Evolutionary conservation across 2,113 vertebrate species (phyloP).

Genomic region (Tupaia chinensis): DNA sequence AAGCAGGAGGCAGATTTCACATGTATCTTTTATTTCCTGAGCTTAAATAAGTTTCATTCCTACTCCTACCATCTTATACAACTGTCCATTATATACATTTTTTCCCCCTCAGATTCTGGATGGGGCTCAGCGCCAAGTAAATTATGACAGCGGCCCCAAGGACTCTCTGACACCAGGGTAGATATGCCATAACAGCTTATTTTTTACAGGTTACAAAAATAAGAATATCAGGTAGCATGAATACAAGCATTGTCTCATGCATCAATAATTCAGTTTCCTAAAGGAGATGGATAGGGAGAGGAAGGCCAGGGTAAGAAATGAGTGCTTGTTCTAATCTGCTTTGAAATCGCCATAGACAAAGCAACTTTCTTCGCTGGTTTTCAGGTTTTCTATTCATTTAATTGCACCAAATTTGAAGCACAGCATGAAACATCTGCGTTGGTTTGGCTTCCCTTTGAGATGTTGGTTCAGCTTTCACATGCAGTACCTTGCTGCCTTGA

Average conservation of each 20-base stretch:
- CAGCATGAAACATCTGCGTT: constrained; percentile 58
- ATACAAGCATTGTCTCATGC: not conserved
- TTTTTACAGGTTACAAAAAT: constrained; percentile 49
- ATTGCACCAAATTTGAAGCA: constrained; percentile 14
- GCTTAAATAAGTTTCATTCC: not conserved
- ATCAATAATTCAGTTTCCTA: constrained; percentile 22
- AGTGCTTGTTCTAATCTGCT: constrained; percentile 23
- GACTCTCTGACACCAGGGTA: not conserved
- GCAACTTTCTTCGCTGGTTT: constrained; percentile 1
- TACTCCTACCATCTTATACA: not conserved
- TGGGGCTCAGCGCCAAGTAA: not conserved
- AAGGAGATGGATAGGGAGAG: not conserved
- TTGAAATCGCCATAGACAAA: constrained; percentile 1
- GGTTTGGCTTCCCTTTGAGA: constrained; percentile 36
- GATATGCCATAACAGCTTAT: not conserved
- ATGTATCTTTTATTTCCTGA: not conserved
- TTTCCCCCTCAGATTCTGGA: not conserved
- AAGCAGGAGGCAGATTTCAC: not conserved
- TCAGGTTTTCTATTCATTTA: constrained; percentile 24
- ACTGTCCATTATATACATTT: not conserved
- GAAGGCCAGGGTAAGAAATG: not conserved
- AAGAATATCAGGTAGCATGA: constrained; percentile 19
- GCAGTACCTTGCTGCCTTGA: constrained; percentile 61
- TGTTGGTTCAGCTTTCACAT: constrained; percentile 38
- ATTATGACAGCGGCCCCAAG: not conserved